Conservation (phyloP, 2,113 vertebrate genomes). For the Peromyscus californicus region DNA sequence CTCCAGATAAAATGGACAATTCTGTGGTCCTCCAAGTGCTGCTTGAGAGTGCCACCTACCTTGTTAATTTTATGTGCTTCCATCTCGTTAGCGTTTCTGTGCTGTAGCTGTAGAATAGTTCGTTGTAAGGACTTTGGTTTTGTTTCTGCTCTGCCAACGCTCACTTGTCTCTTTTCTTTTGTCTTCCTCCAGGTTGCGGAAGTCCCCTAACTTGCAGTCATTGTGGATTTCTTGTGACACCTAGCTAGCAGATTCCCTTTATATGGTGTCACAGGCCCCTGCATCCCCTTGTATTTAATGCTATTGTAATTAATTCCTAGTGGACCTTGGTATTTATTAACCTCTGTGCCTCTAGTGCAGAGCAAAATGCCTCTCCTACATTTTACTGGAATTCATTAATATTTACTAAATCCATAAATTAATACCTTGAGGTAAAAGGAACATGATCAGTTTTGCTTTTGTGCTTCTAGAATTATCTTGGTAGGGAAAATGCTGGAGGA, state of each 20-base stretch:
- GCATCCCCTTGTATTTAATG: neutral
- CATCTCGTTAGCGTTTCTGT: neutral
- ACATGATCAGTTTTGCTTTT: neutral
- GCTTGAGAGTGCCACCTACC: neutral
- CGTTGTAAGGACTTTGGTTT: neutral
- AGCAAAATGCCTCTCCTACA: neutral
- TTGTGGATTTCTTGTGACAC: neutral
- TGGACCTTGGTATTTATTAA: neutral
- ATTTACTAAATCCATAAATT: slow-evolving; percentile 8
- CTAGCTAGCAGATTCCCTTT: neutral
- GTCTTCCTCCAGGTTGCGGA: neutral
- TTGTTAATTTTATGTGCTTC: neutral
- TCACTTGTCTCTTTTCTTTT: neutral
- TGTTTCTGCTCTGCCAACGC: neutral
- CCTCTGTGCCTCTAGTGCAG: neutral
- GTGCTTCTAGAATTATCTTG: slow-evolving; percentile 47
- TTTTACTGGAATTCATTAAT: slow-evolving; percentile 21
- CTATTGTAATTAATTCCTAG: neutral
- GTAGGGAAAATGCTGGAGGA: neutral
- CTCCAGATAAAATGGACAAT: slow-evolving; percentile 6
- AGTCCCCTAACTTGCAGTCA: neutral
- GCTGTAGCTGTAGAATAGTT: neutral
- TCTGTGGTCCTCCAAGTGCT: neutral
- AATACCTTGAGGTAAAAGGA: slow-evolving; percentile 44
- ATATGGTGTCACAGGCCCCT: too few relatives aligned